phyloP scores from a whole-genome alignment of 2,113 vertebrate species.

The Smithornis capensis region DNA sequence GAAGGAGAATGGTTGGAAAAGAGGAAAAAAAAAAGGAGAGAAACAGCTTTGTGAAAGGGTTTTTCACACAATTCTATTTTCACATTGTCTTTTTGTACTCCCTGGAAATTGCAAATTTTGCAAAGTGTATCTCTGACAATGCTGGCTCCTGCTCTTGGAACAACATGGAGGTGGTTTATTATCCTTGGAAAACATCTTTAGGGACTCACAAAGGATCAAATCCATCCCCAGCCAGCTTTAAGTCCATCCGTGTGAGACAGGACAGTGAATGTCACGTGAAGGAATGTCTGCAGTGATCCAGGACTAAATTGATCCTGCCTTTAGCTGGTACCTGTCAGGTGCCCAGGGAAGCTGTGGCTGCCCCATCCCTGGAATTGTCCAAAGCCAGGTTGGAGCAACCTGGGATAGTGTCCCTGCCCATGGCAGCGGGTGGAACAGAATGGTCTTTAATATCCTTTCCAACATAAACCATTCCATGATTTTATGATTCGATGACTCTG shows the following conservation, averaged over 20 bases:
- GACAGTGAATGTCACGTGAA: background rate
- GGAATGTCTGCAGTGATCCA: background rate
- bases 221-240: background rate
- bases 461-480: background rate
- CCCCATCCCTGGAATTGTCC: background rate
- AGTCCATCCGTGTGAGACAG: accelerated
- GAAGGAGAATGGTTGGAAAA: background rate
- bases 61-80: background rate
- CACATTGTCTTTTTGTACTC: background rate
- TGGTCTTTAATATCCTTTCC: background rate
- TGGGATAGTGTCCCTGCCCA: background rate
- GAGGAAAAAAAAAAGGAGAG: background rate
- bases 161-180: background rate
- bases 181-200: background rate
- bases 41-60: background rate
- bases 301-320: background rate
- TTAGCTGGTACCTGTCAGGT: background rate
- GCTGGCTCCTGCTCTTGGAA: background rate
- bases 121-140: background rate
- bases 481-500: background rate
- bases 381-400: background rate
- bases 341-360: background rate
- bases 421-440: background rate
- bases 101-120: background rate
- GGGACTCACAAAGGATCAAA: background rate